phyloP scores from a whole-genome alignment of 2,113 vertebrate genomes.

The Petrocephalus zakoni region DNA sequence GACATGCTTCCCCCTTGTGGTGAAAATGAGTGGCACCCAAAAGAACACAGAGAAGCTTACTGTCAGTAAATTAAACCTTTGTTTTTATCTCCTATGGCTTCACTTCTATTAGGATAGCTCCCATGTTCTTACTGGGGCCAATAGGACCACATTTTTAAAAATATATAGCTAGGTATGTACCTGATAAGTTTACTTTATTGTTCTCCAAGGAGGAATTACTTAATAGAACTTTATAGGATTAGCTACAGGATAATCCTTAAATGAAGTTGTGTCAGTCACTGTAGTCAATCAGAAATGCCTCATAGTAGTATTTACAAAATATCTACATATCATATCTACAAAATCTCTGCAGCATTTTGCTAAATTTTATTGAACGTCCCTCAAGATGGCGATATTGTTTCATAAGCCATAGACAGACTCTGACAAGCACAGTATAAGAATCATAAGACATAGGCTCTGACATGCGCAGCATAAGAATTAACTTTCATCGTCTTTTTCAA shows the following conservation, averaged over 20 bases:
- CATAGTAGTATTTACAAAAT: not conserved
- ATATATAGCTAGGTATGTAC: not conserved
- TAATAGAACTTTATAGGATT: not conserved
- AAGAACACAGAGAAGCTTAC: not conserved
- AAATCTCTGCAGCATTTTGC: not conserved
- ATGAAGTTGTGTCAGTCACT: not conserved
- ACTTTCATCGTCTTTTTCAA: not conserved
- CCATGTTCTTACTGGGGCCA: not conserved
- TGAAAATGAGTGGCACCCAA: not conserved
- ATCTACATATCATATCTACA: not conserved
- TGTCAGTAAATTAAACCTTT: not conserved
- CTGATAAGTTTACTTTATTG: not conserved
- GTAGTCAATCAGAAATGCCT: not conserved
- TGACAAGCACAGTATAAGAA: not conserved
- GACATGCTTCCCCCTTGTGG: not conserved
- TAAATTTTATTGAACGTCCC: not conserved
- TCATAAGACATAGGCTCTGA: not conserved
- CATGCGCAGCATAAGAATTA: not conserved
- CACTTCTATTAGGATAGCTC: not conserved
- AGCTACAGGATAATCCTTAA: not conserved
- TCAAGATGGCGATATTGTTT: conserved; percentile 8
- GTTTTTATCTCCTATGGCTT: not conserved
- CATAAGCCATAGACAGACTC: not conserved
- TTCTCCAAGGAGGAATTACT: not conserved
- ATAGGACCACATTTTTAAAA: not conserved